These are phyloP conservation scores for Coecobrya sp. DNA, from an alignment of 2,888 invertebrate species.

Conservation along the genomic window DNA sequence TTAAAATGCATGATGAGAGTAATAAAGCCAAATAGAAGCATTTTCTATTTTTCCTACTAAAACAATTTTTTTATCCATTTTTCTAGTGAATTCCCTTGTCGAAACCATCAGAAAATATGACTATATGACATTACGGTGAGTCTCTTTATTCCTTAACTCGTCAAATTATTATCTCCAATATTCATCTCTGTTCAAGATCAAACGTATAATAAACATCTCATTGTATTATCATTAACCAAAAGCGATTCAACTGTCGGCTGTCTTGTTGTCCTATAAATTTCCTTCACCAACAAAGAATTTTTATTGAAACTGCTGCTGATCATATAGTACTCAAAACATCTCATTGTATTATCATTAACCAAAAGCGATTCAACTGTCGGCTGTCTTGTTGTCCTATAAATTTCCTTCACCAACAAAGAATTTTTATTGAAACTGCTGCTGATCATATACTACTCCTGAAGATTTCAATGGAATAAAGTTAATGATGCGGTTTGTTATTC, in stretches of 20 bases:
- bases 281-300: neutral
- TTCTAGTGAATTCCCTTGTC: neutral
- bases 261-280: conserved; percentile 24
- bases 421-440: neutral
- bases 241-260: conserved; percentile 52
- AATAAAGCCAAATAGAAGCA: neutral
- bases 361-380: conserved; percentile 51
- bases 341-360: conserved; percentile 51
- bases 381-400: conserved; percentile 27
- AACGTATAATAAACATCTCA: conserved; percentile 43
- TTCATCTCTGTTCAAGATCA: conserved; percentile 39
- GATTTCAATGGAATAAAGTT: neutral
- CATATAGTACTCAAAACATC: conserved; percentile 6
- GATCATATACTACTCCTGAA: neutral
- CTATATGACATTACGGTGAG: neutral
- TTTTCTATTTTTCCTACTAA: neutral
- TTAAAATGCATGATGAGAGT: neutral
- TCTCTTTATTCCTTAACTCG: neutral
- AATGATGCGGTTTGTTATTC: conserved; percentile 11
- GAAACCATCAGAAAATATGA: too few relatives aligned
- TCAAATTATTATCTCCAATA: conserved; percentile 9
- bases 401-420: neutral
- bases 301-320: neutral
- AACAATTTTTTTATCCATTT: neutral
- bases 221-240: conserved; percentile 52